phyloP scores from a whole-genome alignment of 2,888 invertebrate genomes.

The Pristionchus japonicus region DNA sequence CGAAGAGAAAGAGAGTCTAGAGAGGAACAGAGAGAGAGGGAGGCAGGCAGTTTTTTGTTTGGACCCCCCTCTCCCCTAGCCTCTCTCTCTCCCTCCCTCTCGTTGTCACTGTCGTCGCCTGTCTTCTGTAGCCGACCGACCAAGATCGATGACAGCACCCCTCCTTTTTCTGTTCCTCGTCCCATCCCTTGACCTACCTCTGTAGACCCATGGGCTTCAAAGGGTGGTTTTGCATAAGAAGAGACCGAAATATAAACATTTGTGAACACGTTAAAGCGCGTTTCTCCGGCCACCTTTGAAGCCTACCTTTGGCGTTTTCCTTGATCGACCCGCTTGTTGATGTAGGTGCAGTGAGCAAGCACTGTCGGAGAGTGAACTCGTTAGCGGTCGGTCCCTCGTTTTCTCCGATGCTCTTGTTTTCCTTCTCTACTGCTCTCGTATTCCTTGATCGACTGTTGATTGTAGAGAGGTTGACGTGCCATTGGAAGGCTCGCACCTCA shows the following conservation, averaged over 20 bases:
- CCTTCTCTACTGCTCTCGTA: not conserved
- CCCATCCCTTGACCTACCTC: not conserved
- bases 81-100: not conserved
- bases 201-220: not conserved
- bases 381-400: not conserved
- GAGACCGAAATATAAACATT: too few species aligned
- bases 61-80: not conserved
- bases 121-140: slow-evolving; percentile 14
- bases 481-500: not conserved
- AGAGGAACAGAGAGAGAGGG: not conserved
- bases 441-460: not conserved
- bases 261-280: too few species aligned
- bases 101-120: slow-evolving; percentile 26
- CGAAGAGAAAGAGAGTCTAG: too few species aligned
- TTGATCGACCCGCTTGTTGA: not conserved
- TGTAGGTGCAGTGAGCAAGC: not conserved
- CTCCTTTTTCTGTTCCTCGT: not conserved
- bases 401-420: not conserved
- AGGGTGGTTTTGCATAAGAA: too few species aligned
- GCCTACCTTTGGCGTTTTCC: too few species aligned
- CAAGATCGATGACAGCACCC: slow-evolving; percentile 16
- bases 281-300: too few species aligned
- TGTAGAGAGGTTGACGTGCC: not conserved
- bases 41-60: slow-evolving; percentile 9
- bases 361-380: not conserved